These are phyloP conservation scores for Dryoscopus gambensis DNA, from an alignment of 2,113 vertebrate species.

Conservation along the genomic window DNA sequence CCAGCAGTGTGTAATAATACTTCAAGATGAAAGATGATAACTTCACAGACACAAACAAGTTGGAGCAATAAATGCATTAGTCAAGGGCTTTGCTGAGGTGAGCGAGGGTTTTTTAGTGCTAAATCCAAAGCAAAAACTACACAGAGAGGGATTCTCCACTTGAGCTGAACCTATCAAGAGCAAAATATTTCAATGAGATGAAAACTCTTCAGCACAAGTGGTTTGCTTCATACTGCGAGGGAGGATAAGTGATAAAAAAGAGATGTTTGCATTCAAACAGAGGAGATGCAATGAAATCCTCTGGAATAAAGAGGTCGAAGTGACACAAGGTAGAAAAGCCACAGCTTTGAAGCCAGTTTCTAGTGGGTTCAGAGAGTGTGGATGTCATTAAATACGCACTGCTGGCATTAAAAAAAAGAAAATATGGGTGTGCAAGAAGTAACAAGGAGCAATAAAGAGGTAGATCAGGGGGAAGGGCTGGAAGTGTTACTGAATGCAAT, in stretches of 20 bases:
- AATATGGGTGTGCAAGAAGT: neutral
- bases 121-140: neutral
- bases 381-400: neutral
- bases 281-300: neutral
- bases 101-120: neutral
- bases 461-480: neutral
- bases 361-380: neutral
- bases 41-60: neutral
- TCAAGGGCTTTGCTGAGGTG: neutral
- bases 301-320: neutral
- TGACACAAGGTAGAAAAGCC: neutral
- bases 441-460: neutral
- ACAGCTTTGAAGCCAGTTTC: neutral
- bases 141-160: neutral
- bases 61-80: neutral
- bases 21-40: conserved; percentile 5
- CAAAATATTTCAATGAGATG: neutral
- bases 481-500: neutral
- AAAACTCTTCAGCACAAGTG: neutral
- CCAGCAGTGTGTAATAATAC: neutral
- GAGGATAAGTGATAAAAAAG: neutral
- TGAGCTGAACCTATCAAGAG: neutral
- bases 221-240: neutral
- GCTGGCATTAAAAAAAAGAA: neutral
- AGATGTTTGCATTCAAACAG: neutral